Evolutionary conservation across 2,888 invertebrate genomes (phyloP), one percentile per base, ranked within the genome.

Genomic region (Habrosyne pyritoides): DNA sequence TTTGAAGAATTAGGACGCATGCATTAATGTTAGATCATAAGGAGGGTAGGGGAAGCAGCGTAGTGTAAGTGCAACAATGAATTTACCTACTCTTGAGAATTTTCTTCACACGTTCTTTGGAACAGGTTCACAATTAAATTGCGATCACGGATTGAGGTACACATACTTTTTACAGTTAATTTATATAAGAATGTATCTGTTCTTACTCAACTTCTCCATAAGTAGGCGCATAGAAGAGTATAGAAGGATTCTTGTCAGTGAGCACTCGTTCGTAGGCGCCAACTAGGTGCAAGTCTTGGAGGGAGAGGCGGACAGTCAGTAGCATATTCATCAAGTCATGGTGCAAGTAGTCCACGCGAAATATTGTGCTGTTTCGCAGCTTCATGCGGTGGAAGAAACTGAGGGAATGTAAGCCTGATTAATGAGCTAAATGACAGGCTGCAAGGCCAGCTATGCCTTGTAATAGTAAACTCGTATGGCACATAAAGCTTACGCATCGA

Each of bases 351-450:
- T 77, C 60, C 46, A 89, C 62, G 3, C 65, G 75, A 71, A 90
- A 91, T 5, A 52, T 26, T 0, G 90, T 91, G 60, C 81, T 64
- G 74, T 89, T 88, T 0, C 89, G 86, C 0, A 91, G 81, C 56
- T 88, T 89, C 79, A 90, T 74, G 21, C 91, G 88, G 54, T 88
- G 84, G 70, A 91, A 89, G 64, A 89, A 89, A 22, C 91, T 90
- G 63, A 12, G 12, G 26, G 47, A 42, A 42, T 2, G 42, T 5
- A 18, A 24, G 24, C 3, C 3, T 24, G 3, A 24, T 24, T n/a
- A n/a, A n/a, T n/a, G n/a, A n/a, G n/a, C n/a, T n/a, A n/a, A n/a
- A n/a, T n/a, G n/a, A n/a, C n/a, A n/a, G n/a, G n/a, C n/a, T n/a
- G n/a, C n/a, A n/a, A n/a, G n/a, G n/a, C n/a, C n/a, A n/a, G n/a